Base-by-base conservation (phyloP, 2,888 invertebrate species). In the Nemapogon koenigi region DNA sequence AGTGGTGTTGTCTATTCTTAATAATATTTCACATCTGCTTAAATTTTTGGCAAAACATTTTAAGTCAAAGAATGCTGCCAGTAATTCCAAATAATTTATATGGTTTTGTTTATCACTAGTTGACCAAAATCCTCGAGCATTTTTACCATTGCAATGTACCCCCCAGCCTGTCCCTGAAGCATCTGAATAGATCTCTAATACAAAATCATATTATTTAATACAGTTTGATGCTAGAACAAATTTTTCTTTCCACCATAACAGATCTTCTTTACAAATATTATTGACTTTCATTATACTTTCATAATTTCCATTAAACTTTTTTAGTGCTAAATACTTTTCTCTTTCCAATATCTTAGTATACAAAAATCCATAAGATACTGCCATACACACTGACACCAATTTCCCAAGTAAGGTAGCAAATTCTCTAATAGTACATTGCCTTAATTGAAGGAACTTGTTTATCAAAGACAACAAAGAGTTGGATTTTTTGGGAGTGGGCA, bases 1-100 rank as follows among this genome's bases (percentile, higher is more conserved):
- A 6, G 49, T 46, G 2, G 42, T 44, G 16, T 49, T 46, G 18
- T 47, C 43, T n/a, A 39, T 38, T 2, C 46, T 25, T n/a, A 45
- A 16, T 10, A 46, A 35, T 13, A 46, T 40, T 17, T 41, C 37
- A 17, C 19, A 30, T 7, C 42, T 27, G 3, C 6, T n/a, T 8
- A 35, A 2, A 15, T 41, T 14, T 7, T 35, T 33, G 1, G 45
- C 42, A 19, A 39, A 39, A 22, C 28, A 27, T 39, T 39, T 26
- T 29, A 39, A 15, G 2, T 35, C 39, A 25, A 35, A 33, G 28
- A 19, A 39, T 13, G 19, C 32, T 11, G 39, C 39, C 8, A 16
- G 17, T 27, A 39, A 17, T 33, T 39, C 39, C 4, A 39, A 27
- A 14, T 28, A 35, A 22, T 39, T 39, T 18, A 39, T 39, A 29